Conservation (phyloP, 2,113 vertebrate genomes). For the Uria aalge region DNA sequence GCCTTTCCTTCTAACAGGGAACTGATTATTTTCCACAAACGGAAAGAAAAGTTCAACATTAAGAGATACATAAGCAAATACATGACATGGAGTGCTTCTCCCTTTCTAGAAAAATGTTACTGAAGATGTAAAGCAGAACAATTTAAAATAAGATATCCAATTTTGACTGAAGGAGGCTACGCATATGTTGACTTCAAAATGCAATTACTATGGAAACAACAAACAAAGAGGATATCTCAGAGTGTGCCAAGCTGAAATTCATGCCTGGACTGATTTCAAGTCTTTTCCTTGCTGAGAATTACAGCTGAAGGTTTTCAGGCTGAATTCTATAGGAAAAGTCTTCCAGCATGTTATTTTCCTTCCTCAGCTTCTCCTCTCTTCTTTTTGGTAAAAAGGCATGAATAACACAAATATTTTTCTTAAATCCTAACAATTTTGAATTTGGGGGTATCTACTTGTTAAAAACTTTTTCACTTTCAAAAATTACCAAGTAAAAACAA, state of each 20-base stretch:
- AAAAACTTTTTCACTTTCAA: not conserved
- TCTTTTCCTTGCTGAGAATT: not conserved
- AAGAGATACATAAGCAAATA: not conserved
- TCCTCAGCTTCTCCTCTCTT: not conserved
- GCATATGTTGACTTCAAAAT: not conserved
- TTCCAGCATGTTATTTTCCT: not conserved
- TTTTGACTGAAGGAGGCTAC: not conserved
- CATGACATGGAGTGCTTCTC: not conserved
- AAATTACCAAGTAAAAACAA: not conserved
- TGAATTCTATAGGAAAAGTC: not conserved
- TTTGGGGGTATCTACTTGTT: not conserved
- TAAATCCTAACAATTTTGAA: not conserved
- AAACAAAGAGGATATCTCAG: constrained; percentile 40
- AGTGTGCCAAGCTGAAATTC: not conserved
- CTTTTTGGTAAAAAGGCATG: not conserved
- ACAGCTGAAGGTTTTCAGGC: not conserved
- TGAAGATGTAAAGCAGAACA: not conserved
- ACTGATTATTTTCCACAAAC: not conserved
- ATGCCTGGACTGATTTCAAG: constrained; percentile 16
- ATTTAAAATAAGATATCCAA: not conserved
- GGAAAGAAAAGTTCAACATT: not conserved
- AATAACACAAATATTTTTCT: not conserved
- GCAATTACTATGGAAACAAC: constrained; percentile 56
- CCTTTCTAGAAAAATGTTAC: not conserved
- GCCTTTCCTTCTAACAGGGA: not conserved